Evolutionary conservation across 2,113 vertebrate genomes (phyloP), one percentile per base, ranked within the genome.

Genomic region (Carassius carassius): DNA sequence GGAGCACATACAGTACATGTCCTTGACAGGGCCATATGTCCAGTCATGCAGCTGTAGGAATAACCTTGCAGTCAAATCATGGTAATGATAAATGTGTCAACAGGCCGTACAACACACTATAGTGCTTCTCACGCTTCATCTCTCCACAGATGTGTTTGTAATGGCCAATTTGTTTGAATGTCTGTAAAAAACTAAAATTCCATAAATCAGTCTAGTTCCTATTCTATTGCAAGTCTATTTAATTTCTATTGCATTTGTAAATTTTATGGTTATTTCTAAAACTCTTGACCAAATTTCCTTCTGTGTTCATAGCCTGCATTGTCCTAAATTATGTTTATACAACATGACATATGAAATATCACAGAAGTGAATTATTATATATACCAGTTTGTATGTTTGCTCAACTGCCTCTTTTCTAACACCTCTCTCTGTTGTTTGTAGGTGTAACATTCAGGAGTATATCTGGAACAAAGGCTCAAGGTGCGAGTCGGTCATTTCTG

Each of bases 401-500:
- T 35, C 13, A 63, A 23, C 60, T 63, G 1, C 84, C 72, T 80
- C 77, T 81, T 87, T 85, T 73, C 69, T 51, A 75, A 75, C 47
- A 17, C 49, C 13, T 85, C 87, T 87, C 16, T 23, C 1, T 7
- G 35, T 19, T 3, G 35, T 80, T 47, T 87, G 32, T 77, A 99
- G 98, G 95, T 99, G 98, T 92, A 98, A 98, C 82, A 95, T 97
- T 0, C 98, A 99, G 92, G 96, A 97, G 90, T 99, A 98, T 93
- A 97, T 98, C 86, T 99, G 98, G 98, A 98, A 98, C 94, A 99
- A 98, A 92, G 98, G 98, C 11, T 93, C 92, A 0, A 96, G 97
- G 81, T 99, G 98, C 0, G 96, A 99, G 86, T 96, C 97, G 89
- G 95, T 96, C 25, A 93, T 99, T 92, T 99, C 98, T 0, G 96